Percentiles rank a stretch among this genome's conserved stretches.
These are phyloP conservation scores for Pseudococcus viburni DNA, from an alignment of 2,888 invertebrate genomes.

Conservation along the genomic window DNA sequence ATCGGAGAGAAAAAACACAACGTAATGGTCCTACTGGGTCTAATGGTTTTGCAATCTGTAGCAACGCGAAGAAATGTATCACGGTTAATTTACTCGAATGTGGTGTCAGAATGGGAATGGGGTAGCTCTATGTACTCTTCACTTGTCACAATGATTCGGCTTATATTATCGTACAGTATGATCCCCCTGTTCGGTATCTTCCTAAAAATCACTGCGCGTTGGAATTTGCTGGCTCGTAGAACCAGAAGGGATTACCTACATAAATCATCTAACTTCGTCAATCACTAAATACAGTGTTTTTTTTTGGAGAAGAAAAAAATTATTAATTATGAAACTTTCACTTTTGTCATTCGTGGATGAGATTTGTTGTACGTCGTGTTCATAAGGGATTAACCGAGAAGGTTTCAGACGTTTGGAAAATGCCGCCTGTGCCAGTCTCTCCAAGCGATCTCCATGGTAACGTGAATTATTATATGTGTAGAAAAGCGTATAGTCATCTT, in stretches of 20 bases:
- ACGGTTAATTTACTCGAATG: constrained; percentile 29
- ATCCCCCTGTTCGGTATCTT: background rate
- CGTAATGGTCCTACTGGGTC: background rate
- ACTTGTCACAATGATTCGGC: background rate
- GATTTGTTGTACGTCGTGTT: background rate
- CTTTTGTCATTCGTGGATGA: constrained; percentile 16
- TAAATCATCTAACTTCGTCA: constrained; percentile 18
- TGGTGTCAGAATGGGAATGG: background rate
- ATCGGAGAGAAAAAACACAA: background rate
- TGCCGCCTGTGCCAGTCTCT: background rate
- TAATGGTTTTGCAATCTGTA: background rate
- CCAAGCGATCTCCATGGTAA: background rate
- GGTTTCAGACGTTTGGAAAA: constrained; percentile 20
- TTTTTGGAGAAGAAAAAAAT: background rate
- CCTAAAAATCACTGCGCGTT: background rate
- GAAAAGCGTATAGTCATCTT: constrained; percentile 32
- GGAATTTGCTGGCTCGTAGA: background rate
- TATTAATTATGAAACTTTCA: constrained; percentile 1
- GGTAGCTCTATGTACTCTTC: background rate
- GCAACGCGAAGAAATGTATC: background rate
- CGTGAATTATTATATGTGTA: background rate
- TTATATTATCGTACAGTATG: background rate
- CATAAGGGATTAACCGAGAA: constrained; percentile 28
- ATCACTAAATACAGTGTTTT: background rate
- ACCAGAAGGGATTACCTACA: background rate